Percentiles rank a stretch among this genome's conserved stretches.
These are phyloP conservation scores for Acipenser oxyrinchus DNA, from an alignment of 2,797 vertebrate genomes.

Conservation along the genomic window DNA sequence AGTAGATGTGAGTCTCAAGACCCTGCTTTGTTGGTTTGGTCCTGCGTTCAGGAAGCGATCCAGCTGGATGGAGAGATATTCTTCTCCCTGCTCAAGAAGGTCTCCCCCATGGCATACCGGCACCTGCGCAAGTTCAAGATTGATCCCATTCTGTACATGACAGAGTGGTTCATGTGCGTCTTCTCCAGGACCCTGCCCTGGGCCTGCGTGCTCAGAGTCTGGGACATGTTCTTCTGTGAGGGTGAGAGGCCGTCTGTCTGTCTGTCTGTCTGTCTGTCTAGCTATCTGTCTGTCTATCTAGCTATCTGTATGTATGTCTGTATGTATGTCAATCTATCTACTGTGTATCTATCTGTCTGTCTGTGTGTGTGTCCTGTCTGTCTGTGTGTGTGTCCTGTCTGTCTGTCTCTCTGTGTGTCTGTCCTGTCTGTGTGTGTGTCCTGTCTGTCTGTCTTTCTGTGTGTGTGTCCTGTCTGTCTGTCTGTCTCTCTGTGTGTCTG, in stretches of 20 bases:
- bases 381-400: background rate
- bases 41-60: slow-evolving; percentile 69
- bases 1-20: too few relatives aligned
- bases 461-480: too few relatives aligned
- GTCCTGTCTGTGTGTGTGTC: too few relatives aligned
- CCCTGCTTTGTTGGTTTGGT: background rate
- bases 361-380: too few relatives aligned
- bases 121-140: slow-evolving; percentile 84
- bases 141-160: slow-evolving; percentile 87
- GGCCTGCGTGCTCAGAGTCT: slow-evolving; percentile 77
- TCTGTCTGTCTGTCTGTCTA: too few relatives aligned
- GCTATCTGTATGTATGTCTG: too few relatives aligned
- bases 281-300: too few relatives aligned
- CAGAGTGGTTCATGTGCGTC: slow-evolving; percentile 92
- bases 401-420: background rate
- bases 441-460: too few relatives aligned
- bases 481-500: too few relatives aligned
- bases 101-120: slow-evolving; percentile 75
- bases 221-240: slow-evolving; percentile 96
- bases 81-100: slow-evolving; percentile 72
- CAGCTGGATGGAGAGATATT: slow-evolving; percentile 87
- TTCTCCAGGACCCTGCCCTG: slow-evolving; percentile 84
- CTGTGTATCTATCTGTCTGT: too few relatives aligned
- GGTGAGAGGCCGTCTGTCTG: slow-evolving; percentile 22
- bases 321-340: too few relatives aligned